Percentiles rank a stretch among this genome's conserved stretches.
Conservation (phyloP, 2,113 vertebrate genomes). For the Gulo gulo region DNA sequence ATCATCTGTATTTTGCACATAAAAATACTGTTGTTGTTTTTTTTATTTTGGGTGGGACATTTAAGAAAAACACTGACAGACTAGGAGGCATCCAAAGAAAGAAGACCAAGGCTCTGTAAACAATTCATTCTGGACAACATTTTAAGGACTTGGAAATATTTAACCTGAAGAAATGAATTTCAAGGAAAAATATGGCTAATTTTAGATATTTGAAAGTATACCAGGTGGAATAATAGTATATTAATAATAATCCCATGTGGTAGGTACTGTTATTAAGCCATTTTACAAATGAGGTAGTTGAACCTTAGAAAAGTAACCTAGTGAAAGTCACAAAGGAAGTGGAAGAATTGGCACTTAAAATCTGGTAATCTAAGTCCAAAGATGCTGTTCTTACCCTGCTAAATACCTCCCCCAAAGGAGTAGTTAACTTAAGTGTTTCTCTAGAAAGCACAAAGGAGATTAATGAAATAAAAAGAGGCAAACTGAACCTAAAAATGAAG, state of each 20-base stretch:
- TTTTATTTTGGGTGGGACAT: neutral
- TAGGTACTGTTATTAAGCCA: neutral
- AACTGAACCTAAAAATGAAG: neutral
- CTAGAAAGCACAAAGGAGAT: neutral
- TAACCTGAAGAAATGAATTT: conserved; percentile 8
- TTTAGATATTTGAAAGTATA: neutral
- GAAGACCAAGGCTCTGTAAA: neutral
- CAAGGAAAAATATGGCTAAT: neutral
- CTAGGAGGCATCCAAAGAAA: neutral
- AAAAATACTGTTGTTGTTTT: neutral
- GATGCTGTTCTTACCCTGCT: neutral
- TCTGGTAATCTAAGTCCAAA: neutral
- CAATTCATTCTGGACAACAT: neutral
- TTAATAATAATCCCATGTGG: neutral
- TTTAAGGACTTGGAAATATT: neutral
- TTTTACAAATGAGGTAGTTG: neutral
- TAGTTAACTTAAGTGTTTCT: neutral
- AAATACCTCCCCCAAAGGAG: neutral
- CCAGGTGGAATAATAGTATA: neutral
- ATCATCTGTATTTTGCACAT: neutral
- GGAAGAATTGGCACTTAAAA: neutral
- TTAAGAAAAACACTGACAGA: neutral
- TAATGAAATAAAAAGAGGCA: neutral
- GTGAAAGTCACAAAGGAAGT: neutral
- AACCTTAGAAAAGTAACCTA: neutral